These are phyloP conservation scores for Saccostrea cuccullata DNA, from an alignment of 1,140 invertebrate genomes.

Conservation along the genomic window DNA sequence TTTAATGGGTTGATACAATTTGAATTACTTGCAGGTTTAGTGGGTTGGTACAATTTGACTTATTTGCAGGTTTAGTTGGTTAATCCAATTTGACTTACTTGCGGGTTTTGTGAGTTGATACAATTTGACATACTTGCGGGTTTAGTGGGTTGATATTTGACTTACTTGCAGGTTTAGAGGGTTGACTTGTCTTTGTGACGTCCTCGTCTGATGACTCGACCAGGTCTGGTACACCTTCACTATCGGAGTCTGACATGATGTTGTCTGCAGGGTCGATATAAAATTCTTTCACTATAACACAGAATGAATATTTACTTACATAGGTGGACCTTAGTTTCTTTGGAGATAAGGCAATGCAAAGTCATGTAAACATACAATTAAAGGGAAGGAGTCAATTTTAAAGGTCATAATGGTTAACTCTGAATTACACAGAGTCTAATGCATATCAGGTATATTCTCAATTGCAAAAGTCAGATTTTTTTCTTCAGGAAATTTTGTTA, in stretches of 20 bases:
- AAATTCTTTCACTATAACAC: constrained; percentile 19
- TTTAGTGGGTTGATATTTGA: background rate
- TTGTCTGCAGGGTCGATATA: background rate
- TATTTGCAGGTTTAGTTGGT: constrained; percentile 13
- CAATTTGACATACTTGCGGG: background rate
- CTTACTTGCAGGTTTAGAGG: too few relatives aligned
- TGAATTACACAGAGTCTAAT: too few relatives aligned
- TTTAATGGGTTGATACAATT: too few relatives aligned
- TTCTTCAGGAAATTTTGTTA: too few relatives aligned
- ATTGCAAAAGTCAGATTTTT: too few relatives aligned
- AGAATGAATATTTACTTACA: background rate
- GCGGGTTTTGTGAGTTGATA: background rate
- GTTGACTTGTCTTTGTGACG: too few relatives aligned
- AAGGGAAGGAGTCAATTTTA: too few relatives aligned
- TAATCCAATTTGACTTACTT: too few relatives aligned
- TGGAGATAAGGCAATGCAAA: too few relatives aligned
- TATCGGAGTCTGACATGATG: constrained; percentile 42
- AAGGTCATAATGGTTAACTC: too few relatives aligned
- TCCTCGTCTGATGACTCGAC: constrained; percentile 47
- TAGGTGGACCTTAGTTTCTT: background rate
- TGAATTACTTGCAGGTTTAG: background rate
- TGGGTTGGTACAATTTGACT: background rate
- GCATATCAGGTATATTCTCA: too few relatives aligned
- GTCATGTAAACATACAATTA: too few relatives aligned
- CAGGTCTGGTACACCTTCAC: constrained; percentile 37